Conservation (phyloP, 2,888 invertebrate species). For the Cremastobaeus sp. region DNA sequence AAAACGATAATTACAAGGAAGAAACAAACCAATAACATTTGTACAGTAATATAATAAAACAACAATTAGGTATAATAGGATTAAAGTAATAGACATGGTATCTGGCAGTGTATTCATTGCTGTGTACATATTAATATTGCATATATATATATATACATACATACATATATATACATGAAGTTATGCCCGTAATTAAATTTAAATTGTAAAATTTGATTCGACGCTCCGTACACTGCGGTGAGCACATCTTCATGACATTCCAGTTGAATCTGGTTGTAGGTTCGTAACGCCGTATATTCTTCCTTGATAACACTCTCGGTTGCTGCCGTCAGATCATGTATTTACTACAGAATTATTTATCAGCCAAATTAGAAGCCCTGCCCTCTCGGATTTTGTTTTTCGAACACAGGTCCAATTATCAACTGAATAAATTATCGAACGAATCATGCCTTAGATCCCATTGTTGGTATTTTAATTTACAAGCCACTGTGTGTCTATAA, state of each 20-base stretch:
- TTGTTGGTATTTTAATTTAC: slow-evolving; percentile 47
- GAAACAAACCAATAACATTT: slow-evolving; percentile 1
- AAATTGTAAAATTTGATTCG: slow-evolving; percentile 17
- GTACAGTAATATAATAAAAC: not conserved
- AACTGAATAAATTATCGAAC: slow-evolving; percentile 65
- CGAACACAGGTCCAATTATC: slow-evolving; percentile 61
- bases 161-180: too few species aligned
- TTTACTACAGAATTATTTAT: slow-evolving; percentile 40
- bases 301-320: slow-evolving; percentile 69
- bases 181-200: slow-evolving; percentile 1
- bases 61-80: slow-evolving; percentile 4
- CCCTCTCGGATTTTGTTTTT: slow-evolving; percentile 66
- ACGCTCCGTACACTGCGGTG: slow-evolving; percentile 11
- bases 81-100: not conserved
- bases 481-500: slow-evolving; percentile 6
- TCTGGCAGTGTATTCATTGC: not conserved
- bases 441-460: slow-evolving; percentile 58
- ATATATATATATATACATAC: too few species aligned
- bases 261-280: slow-evolving; percentile 36
- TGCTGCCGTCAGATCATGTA: slow-evolving; percentile 59
- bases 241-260: slow-evolving; percentile 61
- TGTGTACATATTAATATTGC: slow-evolving; percentile 20
- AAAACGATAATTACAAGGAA: too few species aligned
- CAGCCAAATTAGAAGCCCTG: slow-evolving; percentile 47
- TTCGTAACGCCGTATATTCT: slow-evolving; percentile 44